Base-by-base conservation (phyloP, 53 echinoderm and acorn worm species). In the Pentamera pediparva region DNA sequence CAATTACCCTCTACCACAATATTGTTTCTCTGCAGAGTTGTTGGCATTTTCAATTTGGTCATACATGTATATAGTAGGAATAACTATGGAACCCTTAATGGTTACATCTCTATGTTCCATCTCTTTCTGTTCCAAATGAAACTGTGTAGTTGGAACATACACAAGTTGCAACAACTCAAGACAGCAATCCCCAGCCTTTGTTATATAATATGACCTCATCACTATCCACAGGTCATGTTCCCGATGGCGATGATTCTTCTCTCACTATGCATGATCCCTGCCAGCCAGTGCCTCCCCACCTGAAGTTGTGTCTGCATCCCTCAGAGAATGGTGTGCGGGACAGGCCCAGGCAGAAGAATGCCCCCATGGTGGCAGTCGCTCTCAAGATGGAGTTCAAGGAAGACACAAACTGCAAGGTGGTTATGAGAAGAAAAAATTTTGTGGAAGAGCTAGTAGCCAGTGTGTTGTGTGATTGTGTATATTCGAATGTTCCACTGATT, bases 351-450 rank as follows among this genome's bases (percentile, higher is more conserved):
- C 52, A 72, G 35, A 72, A 54, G 33, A 52, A 27, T 2, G 32
- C 28, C 7, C 73, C 52, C 35, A 96, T 96, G 96, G 29, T 96
- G 29, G 69, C 96, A 11, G 51, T 91, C n/a, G 96, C 96, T 31
- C 40, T 90, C 72, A 96, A 86, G 77, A 91, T 91, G 78, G 65
- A 57, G 33, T 88, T 91, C 61, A 82, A 91, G 57, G 83, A 91
- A 69, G 80, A 83, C 59, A 91, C 79, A 4, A 88, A 96, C 80
- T 83, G 91, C 51, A 96, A 96, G 84, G 91, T 91, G 65, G 64
- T 69, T n/a, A 57, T 5, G 32, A 45, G 1, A 45, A 45, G 0
- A n/a, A 45, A 15, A 1, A n/a, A 45, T 45, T 12, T 15, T 45
- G 0, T 15, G 0, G 47, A 45, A 45, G n/a, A 15, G 47, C 47